Percentiles rank a stretch among this genome's conserved stretches.
These are phyloP conservation scores for Platorchestia sp. DNA, from an alignment of 1,140 invertebrate species.

Conservation along the genomic window DNA sequence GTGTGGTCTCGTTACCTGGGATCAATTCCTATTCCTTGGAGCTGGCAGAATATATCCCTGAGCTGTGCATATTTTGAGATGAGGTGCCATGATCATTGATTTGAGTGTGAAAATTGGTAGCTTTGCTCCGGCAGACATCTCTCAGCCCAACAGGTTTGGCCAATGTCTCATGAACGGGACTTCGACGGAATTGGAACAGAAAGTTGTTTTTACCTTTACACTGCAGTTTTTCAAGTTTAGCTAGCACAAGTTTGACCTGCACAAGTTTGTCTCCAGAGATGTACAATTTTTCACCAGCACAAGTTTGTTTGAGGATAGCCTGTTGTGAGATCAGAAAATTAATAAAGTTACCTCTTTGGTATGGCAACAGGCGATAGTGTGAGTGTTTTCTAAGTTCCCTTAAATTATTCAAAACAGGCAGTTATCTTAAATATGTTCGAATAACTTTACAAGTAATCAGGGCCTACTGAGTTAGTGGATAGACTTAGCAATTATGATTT, in stretches of 20 bases:
- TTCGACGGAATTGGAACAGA: background rate
- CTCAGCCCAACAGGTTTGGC: background rate
- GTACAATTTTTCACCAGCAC: too few species aligned
- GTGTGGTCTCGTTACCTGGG: slow-evolving; percentile 28
- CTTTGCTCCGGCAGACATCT: background rate
- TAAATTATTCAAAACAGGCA: too few species aligned
- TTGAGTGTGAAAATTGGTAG: background rate
- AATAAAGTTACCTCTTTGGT: too few species aligned
- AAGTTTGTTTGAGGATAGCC: too few species aligned
- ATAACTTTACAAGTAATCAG: background rate
- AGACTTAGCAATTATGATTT: background rate
- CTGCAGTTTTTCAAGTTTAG: background rate
- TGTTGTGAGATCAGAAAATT: too few species aligned
- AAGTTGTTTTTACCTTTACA: background rate
- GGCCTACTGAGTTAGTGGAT: background rate
- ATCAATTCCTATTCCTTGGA: background rate
- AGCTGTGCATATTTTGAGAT: slow-evolving; percentile 10
- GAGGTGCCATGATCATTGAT: slow-evolving; percentile 17
- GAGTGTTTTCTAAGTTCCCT: too few species aligned
- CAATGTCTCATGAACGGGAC: background rate
- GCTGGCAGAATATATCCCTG: background rate
- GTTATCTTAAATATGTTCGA: too few species aligned
- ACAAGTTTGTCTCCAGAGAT: too few species aligned
- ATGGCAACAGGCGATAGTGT: too few species aligned
- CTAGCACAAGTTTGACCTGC: background rate